Percentiles rank a stretch among this genome's conserved stretches.
Conservation (phyloP, 1,140 invertebrate species). For the Helicoverpa armigera region DNA sequence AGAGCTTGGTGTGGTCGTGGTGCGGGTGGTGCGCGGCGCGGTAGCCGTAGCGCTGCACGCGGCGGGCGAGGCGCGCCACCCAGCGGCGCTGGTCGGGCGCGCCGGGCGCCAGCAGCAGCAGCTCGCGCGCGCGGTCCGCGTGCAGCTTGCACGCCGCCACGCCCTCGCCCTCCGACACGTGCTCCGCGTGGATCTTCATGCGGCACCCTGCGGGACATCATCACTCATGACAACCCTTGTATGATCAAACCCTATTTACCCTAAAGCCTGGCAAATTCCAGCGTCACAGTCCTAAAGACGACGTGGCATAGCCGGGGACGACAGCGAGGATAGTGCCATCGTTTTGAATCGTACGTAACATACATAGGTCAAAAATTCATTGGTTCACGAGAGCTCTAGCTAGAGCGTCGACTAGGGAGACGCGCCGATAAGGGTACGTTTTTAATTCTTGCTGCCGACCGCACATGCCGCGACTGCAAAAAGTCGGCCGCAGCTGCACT, state of each 20-base stretch:
- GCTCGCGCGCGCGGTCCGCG: constrained; percentile 97
- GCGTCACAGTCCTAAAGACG: too few relatives aligned
- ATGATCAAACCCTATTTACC: neutral
- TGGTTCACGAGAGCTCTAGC: too few relatives aligned
- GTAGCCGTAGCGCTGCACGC: constrained; percentile 97
- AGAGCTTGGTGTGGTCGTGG: constrained; percentile 82
- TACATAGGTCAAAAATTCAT: too few relatives aligned
- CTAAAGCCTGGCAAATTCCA: too few relatives aligned
- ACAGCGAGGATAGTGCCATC: neutral
- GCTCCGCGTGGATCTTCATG: constrained; percentile 98
- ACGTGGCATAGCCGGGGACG: neutral
- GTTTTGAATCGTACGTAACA: too few relatives aligned
- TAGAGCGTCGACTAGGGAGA: too few relatives aligned
- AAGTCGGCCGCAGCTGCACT: too few relatives aligned
- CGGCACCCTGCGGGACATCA: constrained; percentile 92
- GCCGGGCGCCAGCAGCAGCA: constrained; percentile 94
- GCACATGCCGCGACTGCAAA: too few relatives aligned
- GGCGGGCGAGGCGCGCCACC: constrained; percentile 96
- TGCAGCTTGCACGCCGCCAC: constrained; percentile 97
- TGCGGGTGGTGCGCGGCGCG: constrained; percentile 93
- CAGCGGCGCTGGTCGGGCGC: constrained; percentile 96
- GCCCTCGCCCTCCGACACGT: constrained; percentile 94
- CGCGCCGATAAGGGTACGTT: too few relatives aligned
- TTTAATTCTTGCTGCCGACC: too few relatives aligned
- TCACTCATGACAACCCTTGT: neutral